Evolutionary conservation across 1,140 invertebrate species (phyloP), one percentile per base, ranked within the genome.

Genomic region (Nylanderia fulva): DNA sequence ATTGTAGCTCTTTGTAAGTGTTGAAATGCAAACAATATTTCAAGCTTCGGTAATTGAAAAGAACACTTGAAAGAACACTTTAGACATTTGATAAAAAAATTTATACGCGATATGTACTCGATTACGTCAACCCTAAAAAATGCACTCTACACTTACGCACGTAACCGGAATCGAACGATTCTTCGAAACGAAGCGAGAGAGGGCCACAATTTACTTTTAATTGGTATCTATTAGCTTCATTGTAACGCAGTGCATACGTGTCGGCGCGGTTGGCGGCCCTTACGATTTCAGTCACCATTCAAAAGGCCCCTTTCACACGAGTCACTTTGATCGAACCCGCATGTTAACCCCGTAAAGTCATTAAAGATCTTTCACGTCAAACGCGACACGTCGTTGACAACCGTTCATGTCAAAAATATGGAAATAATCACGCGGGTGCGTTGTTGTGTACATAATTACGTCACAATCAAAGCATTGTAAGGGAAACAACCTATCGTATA

Each of bases 151-250:
- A 60, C 18, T 13, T 13, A 33, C 24, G 7, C 8, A 74, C 0
- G 29, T 36, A 39, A 68, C 13, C 45, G 76, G 42, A 68, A 68
- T 79, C 76, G 33, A 79, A 68, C 29, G 45, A 27, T 79, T 69
- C 76, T 27, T 36, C 54, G 69, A 90, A 68, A 24, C 74, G 56
- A 86, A 75, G 85, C 84, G 79, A 88, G 64, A 69, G 76, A 72
- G 84, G 18, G 56, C 36, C 58, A 85, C 88, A 92, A 91, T 93
- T 92, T 90, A 84, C 83, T 71, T 71, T 85, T 90, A 92, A 92
- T 91, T 92, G 91, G 80, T 90, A 91, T 91, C 91, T 92, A 93
- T 93, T 93, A 91, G 90, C 90, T 91, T 88, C 91, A 93, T 92
- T 92, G 91, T 91, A 90, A 87, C 84, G 84, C 84, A 85, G 82